Evolutionary conservation across 2,888 invertebrate genomes (phyloP).

Genomic region (Pristionchus mayeri): DNA sequence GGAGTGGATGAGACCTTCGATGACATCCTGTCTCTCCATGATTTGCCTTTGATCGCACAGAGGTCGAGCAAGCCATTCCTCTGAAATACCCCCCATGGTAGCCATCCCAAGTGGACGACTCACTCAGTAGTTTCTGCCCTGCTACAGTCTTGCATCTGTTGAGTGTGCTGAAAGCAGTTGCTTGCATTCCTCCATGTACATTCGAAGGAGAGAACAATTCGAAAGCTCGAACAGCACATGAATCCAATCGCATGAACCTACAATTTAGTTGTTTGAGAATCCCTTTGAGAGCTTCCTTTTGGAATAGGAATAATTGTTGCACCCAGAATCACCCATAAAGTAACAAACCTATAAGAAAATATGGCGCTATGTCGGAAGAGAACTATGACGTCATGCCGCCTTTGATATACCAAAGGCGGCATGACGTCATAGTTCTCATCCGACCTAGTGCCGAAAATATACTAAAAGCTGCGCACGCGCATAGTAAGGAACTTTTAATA

Average conservation of each 20-base stretch:
- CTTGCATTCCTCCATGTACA: slow-evolving; percentile 35
- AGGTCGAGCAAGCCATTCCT: slow-evolving; percentile 74
- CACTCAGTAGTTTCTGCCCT: slow-evolving; percentile 69
- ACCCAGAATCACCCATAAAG: slow-evolving; percentile 55
- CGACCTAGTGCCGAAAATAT: no score
- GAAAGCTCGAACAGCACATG: slow-evolving; percentile 67
- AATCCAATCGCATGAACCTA: slow-evolving; percentile 56
- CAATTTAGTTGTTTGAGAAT: background rate
- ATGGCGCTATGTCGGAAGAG: no score
- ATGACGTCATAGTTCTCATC: no score
- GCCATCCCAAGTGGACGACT: background rate
- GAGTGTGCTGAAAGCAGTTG: slow-evolving; percentile 67
- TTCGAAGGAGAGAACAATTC: slow-evolving; percentile 61
- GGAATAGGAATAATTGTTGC: no score
- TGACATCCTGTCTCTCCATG: slow-evolving; percentile 58
- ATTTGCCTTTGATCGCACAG: slow-evolving; percentile 64
- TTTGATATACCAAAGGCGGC: no score
- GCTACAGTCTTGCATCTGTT: slow-evolving; percentile 72
- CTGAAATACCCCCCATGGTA: slow-evolving; percentile 51
- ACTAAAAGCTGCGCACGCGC: no score
- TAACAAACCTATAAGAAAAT: slow-evolving; percentile 44
- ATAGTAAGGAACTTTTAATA: no score
- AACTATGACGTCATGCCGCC: no score
- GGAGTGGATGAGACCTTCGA: slow-evolving; percentile 9
- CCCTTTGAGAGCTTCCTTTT: background rate